Base-by-base conservation (phyloP, 2,113 vertebrate genomes). In the Mobula hypostoma region DNA sequence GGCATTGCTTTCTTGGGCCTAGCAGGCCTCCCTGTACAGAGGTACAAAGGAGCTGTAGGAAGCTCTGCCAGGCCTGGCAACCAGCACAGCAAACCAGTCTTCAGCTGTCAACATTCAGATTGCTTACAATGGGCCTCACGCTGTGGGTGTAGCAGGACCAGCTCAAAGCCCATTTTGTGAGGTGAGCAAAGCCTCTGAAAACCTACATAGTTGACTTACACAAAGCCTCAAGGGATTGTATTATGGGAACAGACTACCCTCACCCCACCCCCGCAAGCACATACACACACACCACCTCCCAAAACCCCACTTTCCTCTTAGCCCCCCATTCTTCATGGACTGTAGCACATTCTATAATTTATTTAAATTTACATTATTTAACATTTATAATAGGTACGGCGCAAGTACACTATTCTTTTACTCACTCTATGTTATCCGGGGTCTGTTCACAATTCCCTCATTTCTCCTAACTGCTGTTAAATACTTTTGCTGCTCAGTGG, bases 81-180 rank as follows among this genome's bases (percentile, higher is more conserved):
- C 94, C 93, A 94, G 77, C 94, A 21, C 79, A 92, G 95, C 95
- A 94, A 94, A 94, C 94, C 95, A 79, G 66, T 94, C 95, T 94
- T 94, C 94, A 94, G 94, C 94, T 94, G 94, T 94, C 94, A 82
- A 93, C 94, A 95, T 95, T 95, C 94, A 95, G 72, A 94, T 94
- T 90, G 63, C 94, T 88, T 94, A 91, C 94, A 85, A 94, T 83
- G 95, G 95, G 95, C 95, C 96, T 95, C 96, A 95, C 68, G 95
- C 96, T 95, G 96, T 94, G 95, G 95, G 95, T 95, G 95, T 96
- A 95, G 95, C 95, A 96, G 96, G 95, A 95, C 94, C 93, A 95
- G 95, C 94, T 94, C 94, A 95, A 95, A 95, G 94, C 77, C 94
- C 91, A 78, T 94, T 94, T 94, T 94, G 94, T 92, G 94, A 94